Percentiles rank a stretch among this genome's conserved stretches.
phyloP scores from a whole-genome alignment of 2,888 invertebrate species.

The Prenolepis imparis region DNA sequence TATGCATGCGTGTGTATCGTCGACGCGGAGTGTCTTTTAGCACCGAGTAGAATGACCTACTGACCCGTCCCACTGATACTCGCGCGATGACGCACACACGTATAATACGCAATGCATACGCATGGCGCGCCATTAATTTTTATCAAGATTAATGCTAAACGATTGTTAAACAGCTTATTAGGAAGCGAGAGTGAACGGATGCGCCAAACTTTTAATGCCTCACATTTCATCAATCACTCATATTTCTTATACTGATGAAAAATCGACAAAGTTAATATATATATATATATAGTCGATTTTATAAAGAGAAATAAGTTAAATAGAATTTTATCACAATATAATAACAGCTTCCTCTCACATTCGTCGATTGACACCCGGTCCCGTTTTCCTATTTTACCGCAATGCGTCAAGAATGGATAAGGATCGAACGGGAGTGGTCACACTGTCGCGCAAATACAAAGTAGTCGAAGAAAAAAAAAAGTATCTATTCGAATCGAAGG shows the following conservation, averaged over 20 bases:
- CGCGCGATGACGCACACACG: conserved; percentile 42
- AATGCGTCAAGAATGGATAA: conserved; percentile 25
- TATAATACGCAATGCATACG: conserved; percentile 36
- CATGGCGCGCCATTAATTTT: conserved; percentile 48
- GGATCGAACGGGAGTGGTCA: background rate
- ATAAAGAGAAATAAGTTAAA: background rate
- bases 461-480: background rate
- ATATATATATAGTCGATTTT: background rate
- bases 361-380: background rate
- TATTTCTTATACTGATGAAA: background rate
- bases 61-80: conserved; percentile 74
- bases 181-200: conserved; percentile 23
- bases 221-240: background rate
- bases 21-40: conserved; percentile 71
- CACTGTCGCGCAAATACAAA: background rate
- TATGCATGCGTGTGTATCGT: conserved; percentile 44
- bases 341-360: background rate
- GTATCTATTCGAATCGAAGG: background rate
- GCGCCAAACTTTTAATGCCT: background rate
- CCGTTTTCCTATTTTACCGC: conserved; percentile 9
- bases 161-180: conserved; percentile 14
- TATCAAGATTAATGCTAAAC: conserved; percentile 19
- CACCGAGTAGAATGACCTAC: conserved; percentile 77
- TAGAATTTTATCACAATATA: background rate
- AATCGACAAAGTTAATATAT: background rate